These are phyloP conservation scores for Patiria pectinifera DNA, from an alignment of 53 echinoderm and acorn worm species.

Conservation along the genomic window DNA sequence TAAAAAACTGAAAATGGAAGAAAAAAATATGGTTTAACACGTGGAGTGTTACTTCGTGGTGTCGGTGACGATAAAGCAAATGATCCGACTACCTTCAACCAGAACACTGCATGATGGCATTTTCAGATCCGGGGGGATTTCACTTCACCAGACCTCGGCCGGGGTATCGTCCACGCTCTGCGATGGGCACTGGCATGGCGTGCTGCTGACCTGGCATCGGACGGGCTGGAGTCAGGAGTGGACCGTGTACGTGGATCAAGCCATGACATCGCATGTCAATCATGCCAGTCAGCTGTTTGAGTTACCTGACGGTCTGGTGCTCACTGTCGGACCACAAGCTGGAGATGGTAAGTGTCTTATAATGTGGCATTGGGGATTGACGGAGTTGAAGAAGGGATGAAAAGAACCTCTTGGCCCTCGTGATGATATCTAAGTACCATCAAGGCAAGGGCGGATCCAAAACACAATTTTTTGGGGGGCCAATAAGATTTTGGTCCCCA, in stretches of 20 bases:
- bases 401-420: no score
- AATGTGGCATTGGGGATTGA: not conserved
- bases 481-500: no score
- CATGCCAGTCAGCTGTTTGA: not conserved
- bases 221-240: not conserved
- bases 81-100: no score
- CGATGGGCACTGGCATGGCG: slow-evolving; percentile 26
- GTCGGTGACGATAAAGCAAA: no score
- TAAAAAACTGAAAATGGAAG: no score
- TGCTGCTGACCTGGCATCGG: not conserved
- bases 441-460: no score
- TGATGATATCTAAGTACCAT: no score
- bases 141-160: not conserved
- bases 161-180: not conserved
- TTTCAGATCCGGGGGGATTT: not conserved
- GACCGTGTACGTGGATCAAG: slow-evolving; percentile 20
- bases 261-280: not conserved
- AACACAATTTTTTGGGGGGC: no score
- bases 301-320: not conserved
- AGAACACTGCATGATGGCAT: not conserved
- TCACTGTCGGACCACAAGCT: not conserved
- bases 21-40: no score
- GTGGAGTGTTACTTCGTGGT: no score
- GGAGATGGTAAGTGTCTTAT: not conserved
- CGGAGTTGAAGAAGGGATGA: no score